These are phyloP conservation scores for Dicrostonyx torquatus DNA, from an alignment of 2,797 vertebrate genomes.

Conservation along the genomic window DNA sequence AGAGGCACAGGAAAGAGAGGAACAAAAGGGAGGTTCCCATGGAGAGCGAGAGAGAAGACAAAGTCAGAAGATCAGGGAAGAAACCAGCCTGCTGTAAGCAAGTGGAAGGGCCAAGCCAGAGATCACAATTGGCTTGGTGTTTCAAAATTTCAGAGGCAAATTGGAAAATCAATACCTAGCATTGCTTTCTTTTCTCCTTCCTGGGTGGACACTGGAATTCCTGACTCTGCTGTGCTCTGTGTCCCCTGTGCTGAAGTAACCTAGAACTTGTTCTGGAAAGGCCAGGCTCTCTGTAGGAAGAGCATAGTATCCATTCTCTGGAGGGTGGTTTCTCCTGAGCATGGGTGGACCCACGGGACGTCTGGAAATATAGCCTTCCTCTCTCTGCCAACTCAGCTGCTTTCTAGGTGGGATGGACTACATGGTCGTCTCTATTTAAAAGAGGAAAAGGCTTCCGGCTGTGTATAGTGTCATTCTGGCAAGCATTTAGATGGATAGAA, in stretches of 20 bases:
- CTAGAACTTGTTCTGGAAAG: background rate
- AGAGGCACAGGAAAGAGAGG: background rate
- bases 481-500: conserved; percentile 49
- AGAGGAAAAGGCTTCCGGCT: background rate
- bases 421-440: background rate
- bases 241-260: background rate
- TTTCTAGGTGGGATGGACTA: background rate
- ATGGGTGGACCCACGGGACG: accelerated
- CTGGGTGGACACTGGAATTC: background rate
- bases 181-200: background rate
- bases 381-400: background rate
- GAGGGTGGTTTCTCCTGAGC: background rate
- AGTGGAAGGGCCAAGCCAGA: background rate
- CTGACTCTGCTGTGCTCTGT: background rate
- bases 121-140: background rate
- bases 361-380: background rate
- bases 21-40: background rate
- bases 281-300: background rate
- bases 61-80: background rate
- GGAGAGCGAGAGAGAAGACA: background rate
- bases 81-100: background rate
- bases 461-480: background rate
- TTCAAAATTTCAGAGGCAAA: background rate
- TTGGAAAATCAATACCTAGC: background rate
- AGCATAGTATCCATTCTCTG: background rate